Evolutionary conservation across 2,888 invertebrate species (phyloP).

Genomic region (Ophraella communa): DNA sequence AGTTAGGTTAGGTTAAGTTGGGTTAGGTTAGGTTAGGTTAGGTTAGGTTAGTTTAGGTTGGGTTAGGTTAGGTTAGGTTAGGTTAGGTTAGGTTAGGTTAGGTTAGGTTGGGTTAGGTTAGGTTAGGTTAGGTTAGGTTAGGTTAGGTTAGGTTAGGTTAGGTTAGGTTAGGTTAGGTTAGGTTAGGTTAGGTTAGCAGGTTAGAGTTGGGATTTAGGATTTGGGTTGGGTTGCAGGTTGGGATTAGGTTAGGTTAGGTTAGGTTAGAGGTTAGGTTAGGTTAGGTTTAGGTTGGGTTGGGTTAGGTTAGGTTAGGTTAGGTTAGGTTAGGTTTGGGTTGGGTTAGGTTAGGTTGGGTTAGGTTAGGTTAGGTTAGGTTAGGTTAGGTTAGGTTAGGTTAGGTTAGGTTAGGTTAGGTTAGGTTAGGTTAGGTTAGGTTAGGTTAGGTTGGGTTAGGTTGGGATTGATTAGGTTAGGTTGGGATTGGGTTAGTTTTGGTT

Average conservation of each 20-base stretch:
- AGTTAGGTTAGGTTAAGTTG: conserved; percentile 34
- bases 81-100: conserved; percentile 29
- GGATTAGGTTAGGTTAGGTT: conserved; percentile 31
- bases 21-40: conserved; percentile 37
- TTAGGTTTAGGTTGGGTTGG: conserved; percentile 30
- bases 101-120: conserved; percentile 34
- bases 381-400: conserved; percentile 27
- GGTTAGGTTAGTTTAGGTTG: conserved; percentile 36
- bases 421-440: too few relatives aligned
- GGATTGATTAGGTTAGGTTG: too few relatives aligned
- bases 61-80: conserved; percentile 34
- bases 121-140: conserved; percentile 35
- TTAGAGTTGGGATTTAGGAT: too few relatives aligned
- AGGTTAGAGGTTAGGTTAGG: conserved; percentile 31
- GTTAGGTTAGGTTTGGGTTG: too few relatives aligned
- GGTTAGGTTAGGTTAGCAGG: conserved; percentile 31
- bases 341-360: conserved; percentile 36
- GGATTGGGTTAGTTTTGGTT: conserved; percentile 11
- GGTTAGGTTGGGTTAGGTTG: background rate
- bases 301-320: conserved; percentile 36
- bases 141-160: conserved; percentile 34
- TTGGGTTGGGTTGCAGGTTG: conserved; percentile 31
- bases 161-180: conserved; percentile 33
- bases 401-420: conserved; percentile 15
- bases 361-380: conserved; percentile 35